These are phyloP conservation scores for Neoaliturus tenellus DNA, from an alignment of 2,888 invertebrate species.

Conservation along the genomic window DNA sequence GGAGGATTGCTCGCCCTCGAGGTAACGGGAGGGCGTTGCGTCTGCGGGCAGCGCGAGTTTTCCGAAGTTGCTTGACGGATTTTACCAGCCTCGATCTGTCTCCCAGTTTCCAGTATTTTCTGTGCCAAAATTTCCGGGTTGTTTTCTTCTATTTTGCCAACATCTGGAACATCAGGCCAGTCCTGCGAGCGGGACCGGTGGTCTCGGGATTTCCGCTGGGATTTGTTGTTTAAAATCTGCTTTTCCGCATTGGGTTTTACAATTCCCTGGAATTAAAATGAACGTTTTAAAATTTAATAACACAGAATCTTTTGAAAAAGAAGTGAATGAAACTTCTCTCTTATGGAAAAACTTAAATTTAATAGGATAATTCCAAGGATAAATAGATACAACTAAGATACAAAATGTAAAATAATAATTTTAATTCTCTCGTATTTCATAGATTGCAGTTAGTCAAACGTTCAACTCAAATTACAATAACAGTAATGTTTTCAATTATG, in stretches of 20 bases:
- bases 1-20: neutral
- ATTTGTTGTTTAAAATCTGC: slow-evolving; percentile 52
- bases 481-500: no score
- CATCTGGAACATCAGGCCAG: slow-evolving; percentile 94
- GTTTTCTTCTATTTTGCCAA: slow-evolving; percentile 93
- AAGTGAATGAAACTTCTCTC: no score
- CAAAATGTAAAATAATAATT: no score
- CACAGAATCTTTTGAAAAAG: no score
- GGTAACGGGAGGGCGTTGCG: neutral
- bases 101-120: slow-evolving; percentile 92
- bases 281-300: no score
- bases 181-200: slow-evolving; percentile 83
- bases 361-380: no score
- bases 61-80: slow-evolving; percentile 68
- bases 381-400: no score
- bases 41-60: neutral
- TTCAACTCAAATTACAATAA: no score
- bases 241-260: slow-evolving; percentile 41
- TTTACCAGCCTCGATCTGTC: slow-evolving; percentile 92
- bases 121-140: slow-evolving; percentile 93
- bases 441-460: no score
- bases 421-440: no score
- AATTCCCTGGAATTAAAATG: slow-evolving; percentile 48
- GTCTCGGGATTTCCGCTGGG: slow-evolving; percentile 63
- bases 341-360: no score